These are phyloP conservation scores for Heloderma charlesbogerti DNA, from an alignment of 2,113 vertebrate species.

Conservation along the genomic window DNA sequence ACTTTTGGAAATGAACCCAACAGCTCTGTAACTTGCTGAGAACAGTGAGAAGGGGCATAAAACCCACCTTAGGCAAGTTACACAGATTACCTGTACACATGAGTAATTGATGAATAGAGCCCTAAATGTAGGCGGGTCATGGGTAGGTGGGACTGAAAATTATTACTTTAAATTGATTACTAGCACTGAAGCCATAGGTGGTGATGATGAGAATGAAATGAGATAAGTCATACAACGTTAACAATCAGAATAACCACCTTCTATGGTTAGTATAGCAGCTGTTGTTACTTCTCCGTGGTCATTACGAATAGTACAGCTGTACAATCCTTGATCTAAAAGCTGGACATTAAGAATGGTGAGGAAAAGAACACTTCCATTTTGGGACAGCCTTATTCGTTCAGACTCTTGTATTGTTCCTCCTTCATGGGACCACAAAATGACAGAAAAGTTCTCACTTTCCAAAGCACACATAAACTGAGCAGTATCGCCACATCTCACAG, in stretches of 20 bases:
- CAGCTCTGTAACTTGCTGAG: background rate
- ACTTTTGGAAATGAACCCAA: slow-evolving; percentile 6
- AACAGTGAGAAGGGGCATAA: slow-evolving; percentile 19
- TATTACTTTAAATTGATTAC: slow-evolving; percentile 39
- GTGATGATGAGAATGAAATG: slow-evolving; percentile 65
- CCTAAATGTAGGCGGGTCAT: slow-evolving; percentile 34
- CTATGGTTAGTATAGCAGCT: slow-evolving; percentile 85
- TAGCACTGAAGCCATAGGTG: slow-evolving; percentile 25
- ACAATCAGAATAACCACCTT: slow-evolving; percentile 86
- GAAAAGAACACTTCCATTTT: slow-evolving; percentile 78
- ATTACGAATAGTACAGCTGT: slow-evolving; percentile 84
- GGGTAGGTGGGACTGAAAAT: slow-evolving; percentile 29
- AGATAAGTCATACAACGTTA: slow-evolving; percentile 73
- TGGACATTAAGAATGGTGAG: slow-evolving; percentile 81
- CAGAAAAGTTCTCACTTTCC: slow-evolving; percentile 78
- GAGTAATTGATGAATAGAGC: slow-evolving; percentile 45
- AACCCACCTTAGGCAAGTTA: background rate
- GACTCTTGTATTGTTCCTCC: slow-evolving; percentile 76
- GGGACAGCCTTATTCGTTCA: slow-evolving; percentile 80
- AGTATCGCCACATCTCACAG: slow-evolving; percentile 77
- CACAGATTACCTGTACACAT: background rate
- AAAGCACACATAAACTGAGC: slow-evolving; percentile 86
- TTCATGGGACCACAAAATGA: slow-evolving; percentile 82
- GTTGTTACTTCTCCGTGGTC: slow-evolving; percentile 80
- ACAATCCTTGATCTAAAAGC: slow-evolving; percentile 82